Base-by-base conservation (phyloP, 2,888 invertebrate genomes). In the Drosophila picticornis region DNA sequence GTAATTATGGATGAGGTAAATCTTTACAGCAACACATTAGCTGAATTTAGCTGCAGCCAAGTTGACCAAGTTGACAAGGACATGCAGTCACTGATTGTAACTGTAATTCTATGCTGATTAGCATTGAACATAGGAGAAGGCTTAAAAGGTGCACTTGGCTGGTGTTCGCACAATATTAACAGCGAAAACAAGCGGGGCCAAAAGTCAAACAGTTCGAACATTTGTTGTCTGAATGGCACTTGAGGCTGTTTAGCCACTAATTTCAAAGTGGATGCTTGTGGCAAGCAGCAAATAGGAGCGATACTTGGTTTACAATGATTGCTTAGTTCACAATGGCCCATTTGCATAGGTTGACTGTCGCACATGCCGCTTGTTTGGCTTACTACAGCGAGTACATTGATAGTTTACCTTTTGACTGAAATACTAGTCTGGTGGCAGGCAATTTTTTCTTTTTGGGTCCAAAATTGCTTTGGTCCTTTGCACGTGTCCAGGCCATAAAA, bases 401-500 rank as follows among this genome's bases (percentile, higher is more conserved):
- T 61, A 71, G 77, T 64, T 57, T 22, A 32, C 32, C 56, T 71
- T 53, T 75, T 60, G 62, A 61, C 58, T 53, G 38, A 60, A 61
- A 69, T 56, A 56, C 36, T 56, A 31, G 48, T 13, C 51, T 51
- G 51, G 50, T 31, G 61, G 34, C 32, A 53, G 56, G 77, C 63
- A 46, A 25, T 46, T 55, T 19, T 10, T 11, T 25, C 10, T 16
- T 9, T 25, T 11, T 57, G 29, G 51, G 66, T 27, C 43, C 56
- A 29, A 60, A 66, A 75, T 77, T 67, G 43, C 66, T 66, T 72
- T 66, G 58, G 62, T 68, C 58, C 69, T 65, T 69, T 67, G 86
- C 88, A 83, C 83, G 80, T 83, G 70, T 82, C 59, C 68, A 66
- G 66, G 72, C 83, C 85, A 83, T 83, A 87, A 88, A 87, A 81